Evolutionary conservation across 1,140 invertebrate genomes (phyloP).

Genomic region (Magallana ariakensis): DNA sequence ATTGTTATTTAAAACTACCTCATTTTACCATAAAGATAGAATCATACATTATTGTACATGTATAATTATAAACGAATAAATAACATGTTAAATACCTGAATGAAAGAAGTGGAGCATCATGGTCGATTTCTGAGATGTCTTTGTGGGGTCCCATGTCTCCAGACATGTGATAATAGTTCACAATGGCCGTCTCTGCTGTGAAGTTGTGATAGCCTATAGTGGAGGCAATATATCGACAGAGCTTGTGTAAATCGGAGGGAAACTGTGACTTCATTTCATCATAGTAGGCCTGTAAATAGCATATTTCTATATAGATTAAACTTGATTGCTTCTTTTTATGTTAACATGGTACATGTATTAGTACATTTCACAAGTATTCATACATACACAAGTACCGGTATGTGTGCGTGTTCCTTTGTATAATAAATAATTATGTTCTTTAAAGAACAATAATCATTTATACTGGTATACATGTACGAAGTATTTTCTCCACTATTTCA

Average conservation of each 20-base stretch:
- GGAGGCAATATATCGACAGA: slow-evolving; percentile 84
- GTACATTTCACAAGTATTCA: no score
- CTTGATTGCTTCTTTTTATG: not conserved
- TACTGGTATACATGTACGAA: not conserved
- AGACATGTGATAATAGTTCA: slow-evolving; percentile 96
- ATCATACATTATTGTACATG: no score
- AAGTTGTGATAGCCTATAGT: slow-evolving; percentile 85
- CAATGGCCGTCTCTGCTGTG: slow-evolving; percentile 92
- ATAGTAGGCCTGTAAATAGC: slow-evolving; percentile 76
- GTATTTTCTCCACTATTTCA: no score
- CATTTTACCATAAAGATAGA: no score
- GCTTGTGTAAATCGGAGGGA: slow-evolving; percentile 85
- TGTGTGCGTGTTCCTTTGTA: no score
- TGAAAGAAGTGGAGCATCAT: slow-evolving; percentile 91
- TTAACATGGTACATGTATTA: not conserved
- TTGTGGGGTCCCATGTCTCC: slow-evolving; percentile 91
- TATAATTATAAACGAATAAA: no score
- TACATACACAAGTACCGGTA: no score
- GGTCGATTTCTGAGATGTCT: slow-evolving; percentile 93
- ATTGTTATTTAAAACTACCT: no score
- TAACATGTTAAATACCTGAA: slow-evolving; percentile 79
- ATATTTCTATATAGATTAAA: not conserved
- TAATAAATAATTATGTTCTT: no score
- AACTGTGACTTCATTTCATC: slow-evolving; percentile 80
- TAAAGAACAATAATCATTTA: no score